Evolutionary conservation across 2,888 invertebrate species (phyloP).

Genomic region (Torymus tubicola): DNA sequence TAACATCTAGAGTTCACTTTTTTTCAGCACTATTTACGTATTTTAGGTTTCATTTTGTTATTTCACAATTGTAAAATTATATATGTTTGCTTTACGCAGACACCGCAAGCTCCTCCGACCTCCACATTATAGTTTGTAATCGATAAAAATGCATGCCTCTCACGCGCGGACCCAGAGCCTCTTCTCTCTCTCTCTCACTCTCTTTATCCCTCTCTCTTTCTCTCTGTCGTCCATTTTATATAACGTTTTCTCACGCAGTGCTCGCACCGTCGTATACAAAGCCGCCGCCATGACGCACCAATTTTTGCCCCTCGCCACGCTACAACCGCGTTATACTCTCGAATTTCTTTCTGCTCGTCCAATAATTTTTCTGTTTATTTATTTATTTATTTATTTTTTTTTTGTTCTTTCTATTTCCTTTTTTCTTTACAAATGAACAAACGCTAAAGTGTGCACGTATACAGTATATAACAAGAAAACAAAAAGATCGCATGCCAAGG

Average conservation of each 20-base stretch:
- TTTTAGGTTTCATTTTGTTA: conserved; percentile 55
- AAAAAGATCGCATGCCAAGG: conserved; percentile 6
- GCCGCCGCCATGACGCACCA: conserved; percentile 13
- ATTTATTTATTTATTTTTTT: conserved; percentile 13
- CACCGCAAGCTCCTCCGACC: conserved; percentile 46
- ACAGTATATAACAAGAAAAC: conserved; percentile 16
- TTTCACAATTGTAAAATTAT: conserved; percentile 52
- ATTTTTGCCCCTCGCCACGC: not conserved
- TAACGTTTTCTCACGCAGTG: conserved; percentile 36
- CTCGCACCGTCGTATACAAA: conserved; percentile 28
- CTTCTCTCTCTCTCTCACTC: conserved; percentile 46
- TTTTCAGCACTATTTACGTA: conserved; percentile 58
- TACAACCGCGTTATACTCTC: not conserved
- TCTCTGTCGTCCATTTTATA: conserved; percentile 37
- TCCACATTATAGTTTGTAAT: conserved; percentile 16
- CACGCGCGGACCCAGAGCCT: conserved; percentile 17
- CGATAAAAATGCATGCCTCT: conserved; percentile 31
- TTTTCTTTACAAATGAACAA: not conserved
- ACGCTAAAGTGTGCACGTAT: not conserved
- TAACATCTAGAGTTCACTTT: conserved; percentile 49
- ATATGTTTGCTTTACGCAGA: conserved; percentile 31
- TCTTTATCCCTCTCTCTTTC: conserved; percentile 40
- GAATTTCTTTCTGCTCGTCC: conserved; percentile 8
- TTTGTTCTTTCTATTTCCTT: not conserved
- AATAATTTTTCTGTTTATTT: not conserved